Conservation (phyloP, 2,888 invertebrate genomes). For the Xylota segnis region DNA sequence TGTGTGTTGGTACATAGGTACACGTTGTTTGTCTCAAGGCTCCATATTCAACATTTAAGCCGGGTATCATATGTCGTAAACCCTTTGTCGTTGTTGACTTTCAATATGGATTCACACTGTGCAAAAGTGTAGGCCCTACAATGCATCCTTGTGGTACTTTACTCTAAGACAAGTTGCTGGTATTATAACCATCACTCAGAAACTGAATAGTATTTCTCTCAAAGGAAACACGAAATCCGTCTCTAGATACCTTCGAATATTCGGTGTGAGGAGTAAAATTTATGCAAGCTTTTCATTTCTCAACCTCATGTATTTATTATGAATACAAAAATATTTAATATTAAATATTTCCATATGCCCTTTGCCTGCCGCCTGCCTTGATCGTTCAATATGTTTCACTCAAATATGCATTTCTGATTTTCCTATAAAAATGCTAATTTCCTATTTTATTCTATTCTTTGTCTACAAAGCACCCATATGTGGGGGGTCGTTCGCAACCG, state of each 20-base stretch:
- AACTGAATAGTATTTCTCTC: background rate
- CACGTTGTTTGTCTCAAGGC: no score
- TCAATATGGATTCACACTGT: background rate
- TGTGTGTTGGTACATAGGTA: no score
- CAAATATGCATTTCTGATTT: conserved; percentile 71
- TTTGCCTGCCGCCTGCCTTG: background rate
- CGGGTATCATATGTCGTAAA: no score
- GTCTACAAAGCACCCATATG: conserved; percentile 34
- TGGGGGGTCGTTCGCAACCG: conserved; percentile 7
- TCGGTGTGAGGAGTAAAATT: background rate
- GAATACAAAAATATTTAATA: conserved; percentile 33
- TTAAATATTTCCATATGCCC: conserved; percentile 16
- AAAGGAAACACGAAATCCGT: background rate
- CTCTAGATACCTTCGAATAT: conserved; percentile 18
- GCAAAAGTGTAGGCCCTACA: background rate
- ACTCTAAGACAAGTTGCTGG: background rate
- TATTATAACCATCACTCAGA: no score
- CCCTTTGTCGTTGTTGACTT: no score
- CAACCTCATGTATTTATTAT: background rate
- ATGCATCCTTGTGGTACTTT: background rate
- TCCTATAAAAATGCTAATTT: conserved; percentile 76
- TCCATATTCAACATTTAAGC: no score
- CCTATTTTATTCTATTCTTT: conserved; percentile 56
- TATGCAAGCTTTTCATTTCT: background rate
- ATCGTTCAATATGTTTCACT: conserved; percentile 65